Evolutionary conservation across 2,797 vertebrate species (phyloP), one percentile per base, ranked within the genome.

Genomic region (Falco novaeseelandiae): DNA sequence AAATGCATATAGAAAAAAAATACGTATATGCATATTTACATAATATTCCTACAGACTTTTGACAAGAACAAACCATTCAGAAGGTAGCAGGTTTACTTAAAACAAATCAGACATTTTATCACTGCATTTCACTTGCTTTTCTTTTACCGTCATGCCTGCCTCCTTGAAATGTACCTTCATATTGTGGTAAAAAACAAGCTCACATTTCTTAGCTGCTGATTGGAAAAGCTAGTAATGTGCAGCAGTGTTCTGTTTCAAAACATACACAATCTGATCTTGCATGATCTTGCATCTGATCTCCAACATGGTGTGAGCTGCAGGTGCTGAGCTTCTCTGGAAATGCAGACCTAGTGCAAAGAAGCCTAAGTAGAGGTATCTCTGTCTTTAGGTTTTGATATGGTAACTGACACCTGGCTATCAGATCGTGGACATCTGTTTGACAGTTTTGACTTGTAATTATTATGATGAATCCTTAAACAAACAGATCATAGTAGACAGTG

Each of bases 371-470:
- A 92, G 36, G 21, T 30, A 52, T 55, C 36, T 80, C 57, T 85
- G 5, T 70, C 91, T 84, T 70, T 36, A 74, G 57, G 23, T 80
- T 93, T 88, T 93, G 69, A 79, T 90, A 87, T 13, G 59, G 48
- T 46, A 85, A 54, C 71, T 87, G 86, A 85, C 42, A 93, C 57
- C 57, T 77, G 21, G 57, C 48, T 91, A 32, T 90, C 71, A 67
- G 63, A 85, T 51, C 62, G n/a, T 74, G 54, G 78, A 55, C 54
- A 72, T 90, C 71, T 93, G 52, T 80, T 94, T 96, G 92, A 91
- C 85, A 95, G 54, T 65, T 94, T 48, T 77, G 90, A 83, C 67
- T 89, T 92, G 83, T 69, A 92, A 92, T 96, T 93, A 89, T 96
- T 66, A 65, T n/a, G 90, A 93, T 92, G 57, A 90, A 85, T 89